A percentile compares a stretch with the other conserved stretches of the same genome.
phyloP scores from a whole-genome alignment of 2,888 invertebrate species.

The Alcis repandata region DNA sequence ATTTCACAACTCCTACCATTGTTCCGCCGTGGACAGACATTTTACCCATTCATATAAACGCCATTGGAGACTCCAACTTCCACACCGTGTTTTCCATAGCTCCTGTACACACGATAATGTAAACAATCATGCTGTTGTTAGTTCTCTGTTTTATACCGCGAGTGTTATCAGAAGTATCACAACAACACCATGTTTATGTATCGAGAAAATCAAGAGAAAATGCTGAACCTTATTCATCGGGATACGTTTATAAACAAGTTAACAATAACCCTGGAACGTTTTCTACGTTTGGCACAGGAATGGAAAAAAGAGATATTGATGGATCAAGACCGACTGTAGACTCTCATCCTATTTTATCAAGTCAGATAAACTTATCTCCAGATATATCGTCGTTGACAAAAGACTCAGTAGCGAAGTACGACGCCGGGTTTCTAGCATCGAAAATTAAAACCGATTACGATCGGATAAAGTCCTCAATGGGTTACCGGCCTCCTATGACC shows the following conservation, averaged over 20 bases:
- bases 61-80: constrained; percentile 61
- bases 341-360: constrained; percentile 22
- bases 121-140: constrained; percentile 48
- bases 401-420: constrained; percentile 55
- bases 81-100: constrained; percentile 61
- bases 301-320: not conserved
- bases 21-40: constrained; percentile 55
- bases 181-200: constrained; percentile 57
- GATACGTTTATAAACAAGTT: constrained; percentile 60
- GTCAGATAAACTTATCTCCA: constrained; percentile 23
- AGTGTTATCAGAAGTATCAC: constrained; percentile 56
- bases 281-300: constrained; percentile 43
- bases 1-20: constrained; percentile 77
- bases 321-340: constrained; percentile 20
- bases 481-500: constrained; percentile 56
- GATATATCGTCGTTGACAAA: constrained; percentile 27
- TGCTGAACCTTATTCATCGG: constrained; percentile 52
- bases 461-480: constrained; percentile 60
- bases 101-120: constrained; percentile 59
- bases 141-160: constrained; percentile 60
- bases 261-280: constrained; percentile 52
- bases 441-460: constrained; percentile 59
- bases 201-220: constrained; percentile 60
- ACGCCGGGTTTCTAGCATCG: constrained; percentile 50
- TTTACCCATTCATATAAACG: constrained; percentile 75